Base-by-base conservation (phyloP, 2,797 vertebrate species). In the Falco columbarius region DNA sequence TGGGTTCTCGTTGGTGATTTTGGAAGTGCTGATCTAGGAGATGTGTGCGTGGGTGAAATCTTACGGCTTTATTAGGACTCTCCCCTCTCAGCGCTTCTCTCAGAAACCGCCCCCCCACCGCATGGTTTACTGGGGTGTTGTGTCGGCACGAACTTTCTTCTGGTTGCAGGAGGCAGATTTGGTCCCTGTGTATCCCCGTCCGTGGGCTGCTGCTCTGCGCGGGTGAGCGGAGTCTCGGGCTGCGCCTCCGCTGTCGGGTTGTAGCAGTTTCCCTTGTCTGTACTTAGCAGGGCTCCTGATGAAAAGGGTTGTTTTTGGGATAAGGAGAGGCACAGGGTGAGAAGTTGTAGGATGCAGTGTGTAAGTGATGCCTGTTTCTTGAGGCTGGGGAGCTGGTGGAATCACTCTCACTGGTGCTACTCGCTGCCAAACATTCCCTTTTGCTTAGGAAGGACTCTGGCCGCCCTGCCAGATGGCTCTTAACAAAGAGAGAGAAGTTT, bases 121-220 rank as follows among this genome's bases (percentile, higher is more conserved):
- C 52, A 11, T 62, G 90, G 13, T 63, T 91, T 75, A 44, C n/a
- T 36, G 94, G 82, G 90, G 66, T 81, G 81, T 44, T 58, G 59
- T 67, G 70, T 55, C 10, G 34, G 67, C 36, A 47, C 47, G 32
- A 97, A 97, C 90, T 97, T 97, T 95, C 23, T 95, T 75, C 17
- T 47, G 91, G 7, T 29, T 72, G 73, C 27, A 4, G 70, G 51
- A 61, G 88, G 72, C 21, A 8, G 63, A 2, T 94, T 80, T 51
- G 74, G 59, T 86, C 75, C 32, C 79, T 12, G 19, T 30, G 12
- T 61, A 82, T 77, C 71, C 63, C 56, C 3, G 3, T 27, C 6
- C 61, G 46, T 23, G 52, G 65, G 77, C 27, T 36, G 76, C 66
- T 24, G 79, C 72, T 54, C 9, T 29, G 56, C 26, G 49, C 36